phyloP scores from a whole-genome alignment of 2,797 vertebrate species.

The Leptodactylus fallax region DNA sequence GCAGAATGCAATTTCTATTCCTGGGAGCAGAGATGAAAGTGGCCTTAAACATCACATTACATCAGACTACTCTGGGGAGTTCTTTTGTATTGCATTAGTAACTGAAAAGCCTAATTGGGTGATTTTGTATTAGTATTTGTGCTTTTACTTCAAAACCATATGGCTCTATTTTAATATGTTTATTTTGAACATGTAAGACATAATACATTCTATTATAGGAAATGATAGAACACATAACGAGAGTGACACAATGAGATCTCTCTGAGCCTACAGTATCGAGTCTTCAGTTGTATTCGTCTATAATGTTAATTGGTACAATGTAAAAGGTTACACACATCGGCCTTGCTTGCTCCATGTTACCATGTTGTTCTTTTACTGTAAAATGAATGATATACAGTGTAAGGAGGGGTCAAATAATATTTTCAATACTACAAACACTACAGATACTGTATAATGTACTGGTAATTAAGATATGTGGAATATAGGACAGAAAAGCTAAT shows the following conservation, averaged over 20 bases:
- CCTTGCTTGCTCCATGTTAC: neutral
- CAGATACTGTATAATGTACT: neutral
- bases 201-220: conserved; percentile 57
- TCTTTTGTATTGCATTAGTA: accelerated
- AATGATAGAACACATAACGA: conserved; percentile 45
- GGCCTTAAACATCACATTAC: neutral
- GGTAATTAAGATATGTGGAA: neutral
- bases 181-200: conserved; percentile 56
- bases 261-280: conserved; percentile 15
- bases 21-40: conserved; percentile 52
- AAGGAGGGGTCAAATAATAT: neutral
- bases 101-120: conserved; percentile 51
- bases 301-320: conserved; percentile 36
- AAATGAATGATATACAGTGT: neutral
- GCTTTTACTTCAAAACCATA: conserved; percentile 62
- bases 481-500: too few relatives aligned
- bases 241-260: conserved; percentile 30
- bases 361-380: conserved; percentile 24
- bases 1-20: conserved; percentile 62
- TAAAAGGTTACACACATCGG: conserved; percentile 10
- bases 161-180: conserved; percentile 63
- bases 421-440: neutral
- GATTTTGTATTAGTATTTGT: conserved; percentile 54
- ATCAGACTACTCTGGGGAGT: conserved; percentile 35
- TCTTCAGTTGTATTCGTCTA: conserved; percentile 14